Evolutionary conservation across 2,797 vertebrate species (phyloP).

Genomic region (Taenioides sp.): DNA sequence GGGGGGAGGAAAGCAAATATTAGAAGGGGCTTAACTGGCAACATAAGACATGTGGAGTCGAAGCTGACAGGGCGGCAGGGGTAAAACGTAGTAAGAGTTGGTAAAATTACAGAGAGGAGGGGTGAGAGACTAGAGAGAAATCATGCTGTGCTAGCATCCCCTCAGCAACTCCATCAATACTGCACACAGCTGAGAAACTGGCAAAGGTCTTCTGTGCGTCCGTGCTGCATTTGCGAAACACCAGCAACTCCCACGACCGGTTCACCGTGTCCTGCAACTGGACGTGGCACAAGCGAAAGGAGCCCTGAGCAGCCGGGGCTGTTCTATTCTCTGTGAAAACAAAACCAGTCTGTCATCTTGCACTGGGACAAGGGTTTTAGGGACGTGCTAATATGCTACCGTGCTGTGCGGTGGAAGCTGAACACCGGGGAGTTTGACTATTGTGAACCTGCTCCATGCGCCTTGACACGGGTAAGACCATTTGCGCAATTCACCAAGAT

Average conservation of each 20-base stretch:
- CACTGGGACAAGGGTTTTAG: constrained; percentile 45
- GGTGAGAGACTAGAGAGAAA: constrained; percentile 66
- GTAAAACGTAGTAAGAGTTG: constrained; percentile 24
- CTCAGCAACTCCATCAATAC: constrained; percentile 87
- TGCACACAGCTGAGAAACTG: constrained; percentile 83
- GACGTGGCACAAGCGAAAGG: constrained; percentile 31
- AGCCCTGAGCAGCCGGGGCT: constrained; percentile 50
- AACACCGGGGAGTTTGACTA: constrained; percentile 63
- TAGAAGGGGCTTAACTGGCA: constrained; percentile 64
- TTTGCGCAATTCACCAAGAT: constrained; percentile 27
- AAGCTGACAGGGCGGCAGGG: constrained; percentile 49
- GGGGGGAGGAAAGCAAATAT: constrained; percentile 35
- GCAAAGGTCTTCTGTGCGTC: constrained; percentile 63
- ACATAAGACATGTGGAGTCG: constrained; percentile 54
- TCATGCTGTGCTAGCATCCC: constrained; percentile 87
- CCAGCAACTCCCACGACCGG: constrained; percentile 66
- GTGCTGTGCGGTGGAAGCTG: constrained; percentile 51
- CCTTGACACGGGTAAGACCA: constrained; percentile 63
- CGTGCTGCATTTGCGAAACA: constrained; percentile 71
- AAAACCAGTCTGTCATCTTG: constrained; percentile 26
- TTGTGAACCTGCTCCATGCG: constrained; percentile 68
- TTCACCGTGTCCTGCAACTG: constrained; percentile 53
- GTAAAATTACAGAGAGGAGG: constrained; percentile 23
- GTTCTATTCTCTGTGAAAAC: constrained; percentile 37
- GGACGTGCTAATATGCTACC: constrained; percentile 64